phyloP scores from a whole-genome alignment of 2,888 invertebrate species.

The Hypselothyrea guttata region DNA sequence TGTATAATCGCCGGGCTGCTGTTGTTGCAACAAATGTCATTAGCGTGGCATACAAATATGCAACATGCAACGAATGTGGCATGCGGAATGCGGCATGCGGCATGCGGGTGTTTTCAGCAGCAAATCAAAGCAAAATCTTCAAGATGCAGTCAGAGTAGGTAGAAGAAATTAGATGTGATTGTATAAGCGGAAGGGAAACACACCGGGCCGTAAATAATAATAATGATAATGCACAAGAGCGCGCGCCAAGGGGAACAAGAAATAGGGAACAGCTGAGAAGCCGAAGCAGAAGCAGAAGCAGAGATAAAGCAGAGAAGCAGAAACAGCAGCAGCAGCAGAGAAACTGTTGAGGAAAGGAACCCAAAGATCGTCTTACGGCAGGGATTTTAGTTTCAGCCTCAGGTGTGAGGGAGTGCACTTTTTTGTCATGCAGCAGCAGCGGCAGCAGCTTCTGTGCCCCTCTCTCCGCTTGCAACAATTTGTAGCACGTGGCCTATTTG shows the following conservation, averaged over 20 bases:
- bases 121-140: constrained; percentile 61
- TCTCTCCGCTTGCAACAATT: constrained; percentile 42
- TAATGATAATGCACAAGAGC: constrained; percentile 51
- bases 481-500: constrained; percentile 75
- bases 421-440: constrained; percentile 45
- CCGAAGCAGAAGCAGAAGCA: constrained; percentile 22
- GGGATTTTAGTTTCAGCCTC: constrained; percentile 67
- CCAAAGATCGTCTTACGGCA: constrained; percentile 54
- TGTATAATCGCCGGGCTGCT: neutral
- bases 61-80: constrained; percentile 32
- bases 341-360: constrained; percentile 28
- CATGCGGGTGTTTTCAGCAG: constrained; percentile 64
- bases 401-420: constrained; percentile 75
- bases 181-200: constrained; percentile 72
- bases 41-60: constrained; percentile 64
- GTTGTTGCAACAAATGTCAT: constrained; percentile 45
- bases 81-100: constrained; percentile 57
- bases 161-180: constrained; percentile 77
- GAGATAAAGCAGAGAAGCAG: too few species aligned
- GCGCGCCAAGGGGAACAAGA: constrained; percentile 56
- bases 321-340: neutral
- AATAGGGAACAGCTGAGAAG: constrained; percentile 50
- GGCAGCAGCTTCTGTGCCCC: constrained; percentile 26
- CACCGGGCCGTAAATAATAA: constrained; percentile 79
- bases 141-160: constrained; percentile 57